A percentile compares a stretch with the other conserved stretches of the same genome.
Conservation (phyloP, 1,140 invertebrate genomes). For the Solen grandis region DNA sequence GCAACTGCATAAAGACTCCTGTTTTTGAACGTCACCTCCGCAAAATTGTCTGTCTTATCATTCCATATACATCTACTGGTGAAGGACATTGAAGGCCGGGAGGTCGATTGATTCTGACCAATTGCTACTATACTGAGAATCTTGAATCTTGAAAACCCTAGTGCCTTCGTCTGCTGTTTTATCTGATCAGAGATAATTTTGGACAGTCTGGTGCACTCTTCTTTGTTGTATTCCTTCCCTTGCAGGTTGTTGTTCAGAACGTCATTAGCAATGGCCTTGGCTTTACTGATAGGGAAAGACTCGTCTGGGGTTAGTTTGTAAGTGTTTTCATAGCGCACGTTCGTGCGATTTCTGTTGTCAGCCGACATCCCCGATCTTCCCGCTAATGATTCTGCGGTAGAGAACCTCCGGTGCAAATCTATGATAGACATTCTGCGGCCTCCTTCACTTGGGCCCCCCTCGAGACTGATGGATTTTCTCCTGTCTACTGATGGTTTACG, state of each 20-base stretch:
- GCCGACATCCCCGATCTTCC: slow-evolving; percentile 43
- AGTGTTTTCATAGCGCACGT: slow-evolving; percentile 65
- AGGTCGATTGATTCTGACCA: slow-evolving; percentile 60
- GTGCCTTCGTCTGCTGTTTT: slow-evolving; percentile 63
- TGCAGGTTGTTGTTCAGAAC: slow-evolving; percentile 59
- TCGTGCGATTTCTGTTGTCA: slow-evolving; percentile 8
- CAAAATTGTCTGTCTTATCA: slow-evolving; percentile 71
- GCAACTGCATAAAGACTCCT: slow-evolving; percentile 68
- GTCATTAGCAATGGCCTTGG: slow-evolving; percentile 62
- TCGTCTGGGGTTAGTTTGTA: slow-evolving; percentile 68
- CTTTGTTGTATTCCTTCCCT: slow-evolving; percentile 59
- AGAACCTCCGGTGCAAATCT: slow-evolving; percentile 26
- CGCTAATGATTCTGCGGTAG: slow-evolving; percentile 34
- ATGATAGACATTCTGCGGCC: slow-evolving; percentile 23
- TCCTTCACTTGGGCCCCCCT: not conserved
- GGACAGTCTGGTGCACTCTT: slow-evolving; percentile 46
- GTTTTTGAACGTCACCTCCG: slow-evolving; percentile 64
- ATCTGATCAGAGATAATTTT: slow-evolving; percentile 61
- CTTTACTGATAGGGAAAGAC: slow-evolving; percentile 55
- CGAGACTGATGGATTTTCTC: not conserved
- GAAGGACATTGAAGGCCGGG: slow-evolving; percentile 62
- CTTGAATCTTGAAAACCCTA: slow-evolving; percentile 68
- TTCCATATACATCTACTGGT: slow-evolving; percentile 74
- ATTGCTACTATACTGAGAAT: slow-evolving; percentile 70
- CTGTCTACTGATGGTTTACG: slow-evolving; percentile 8